Evolutionary conservation across 2,797 vertebrate species (phyloP).

Genomic region (Poeciliopsis turneri): DNA sequence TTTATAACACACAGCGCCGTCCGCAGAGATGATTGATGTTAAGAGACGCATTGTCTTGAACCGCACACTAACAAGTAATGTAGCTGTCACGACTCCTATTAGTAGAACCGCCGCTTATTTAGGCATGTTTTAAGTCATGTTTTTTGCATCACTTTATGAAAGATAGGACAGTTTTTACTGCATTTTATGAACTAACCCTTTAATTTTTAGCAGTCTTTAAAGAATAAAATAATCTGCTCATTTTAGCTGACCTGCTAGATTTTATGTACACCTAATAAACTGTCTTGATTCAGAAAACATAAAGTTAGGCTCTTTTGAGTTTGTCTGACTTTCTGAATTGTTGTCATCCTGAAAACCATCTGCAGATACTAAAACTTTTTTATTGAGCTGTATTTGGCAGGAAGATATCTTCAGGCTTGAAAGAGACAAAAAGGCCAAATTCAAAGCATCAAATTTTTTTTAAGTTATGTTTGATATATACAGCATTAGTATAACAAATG

Average conservation of each 20-base stretch:
- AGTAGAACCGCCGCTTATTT: neutral
- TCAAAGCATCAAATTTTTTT: no score
- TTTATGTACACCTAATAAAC: neutral
- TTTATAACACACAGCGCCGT: neutral
- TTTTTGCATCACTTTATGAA: neutral
- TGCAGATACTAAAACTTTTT: neutral
- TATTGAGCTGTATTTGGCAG: neutral
- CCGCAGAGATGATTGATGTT: neutral
- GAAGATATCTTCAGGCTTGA: neutral
- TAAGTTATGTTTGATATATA: no score
- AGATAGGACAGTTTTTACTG: neutral
- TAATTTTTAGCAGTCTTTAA: neutral
- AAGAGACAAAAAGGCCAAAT: no score
- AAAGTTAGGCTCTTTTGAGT: neutral
- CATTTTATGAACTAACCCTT: neutral
- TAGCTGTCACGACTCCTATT: neutral
- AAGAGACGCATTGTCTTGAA: slow-evolving; percentile 1
- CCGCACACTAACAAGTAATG: neutral
- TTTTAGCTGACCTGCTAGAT: neutral
- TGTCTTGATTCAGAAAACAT: neutral
- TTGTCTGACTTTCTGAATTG: neutral
- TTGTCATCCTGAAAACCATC: neutral
- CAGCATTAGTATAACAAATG: no score
- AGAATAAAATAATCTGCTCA: neutral
- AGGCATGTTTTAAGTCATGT: neutral